Evolutionary conservation across 2,113 vertebrate species (phyloP), one percentile per base, ranked within the genome.

Genomic region (Sprattus sprattus): DNA sequence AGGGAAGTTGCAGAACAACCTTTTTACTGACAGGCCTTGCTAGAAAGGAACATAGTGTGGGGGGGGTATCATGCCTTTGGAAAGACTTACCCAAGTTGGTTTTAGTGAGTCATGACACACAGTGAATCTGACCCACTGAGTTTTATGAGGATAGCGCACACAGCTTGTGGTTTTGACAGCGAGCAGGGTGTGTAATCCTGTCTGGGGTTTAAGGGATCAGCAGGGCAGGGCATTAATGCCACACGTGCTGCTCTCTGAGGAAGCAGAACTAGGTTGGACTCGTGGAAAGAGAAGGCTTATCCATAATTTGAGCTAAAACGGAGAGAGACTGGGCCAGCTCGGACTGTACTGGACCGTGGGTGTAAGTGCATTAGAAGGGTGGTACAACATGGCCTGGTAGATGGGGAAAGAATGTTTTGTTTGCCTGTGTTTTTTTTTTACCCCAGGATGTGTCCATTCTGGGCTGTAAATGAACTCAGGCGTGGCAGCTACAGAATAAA

Each of bases 401-500:
- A 78, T 78, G 15, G 28, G 71, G 11, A 15, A 16, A 39, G 25
- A 78, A 78, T 78, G 71, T 5, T 78, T 78, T 78, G 25, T 78
- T 78, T 11, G 39, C 13, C 13, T 4, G 39, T 78, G 71, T 78
- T 78, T 60, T 60, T 57, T 57, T 57, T 47, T 64, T 64, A n/a
- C 22, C 71, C 25, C 10, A 39, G 28, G 13, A 0, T 4, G 6
- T 86, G 83, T 81, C 54, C 81, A 75, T 85, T 57, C 52, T 45
- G 64, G 46, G 81, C 39, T 54, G 78, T 82, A 50, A 5, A 81
- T 10, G 32, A 80, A 88, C 9, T 82, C 89, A 88, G 47, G 81
- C 45, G 25, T 85, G 75, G 57, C 49, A 45, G 57, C 50, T 46
- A 88, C 87, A 87, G 83, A 64, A 88, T 89, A 20, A 39, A 8